phyloP scores from a whole-genome alignment of 2,888 invertebrate species.

The Marasmarcha lunaedactyla region DNA sequence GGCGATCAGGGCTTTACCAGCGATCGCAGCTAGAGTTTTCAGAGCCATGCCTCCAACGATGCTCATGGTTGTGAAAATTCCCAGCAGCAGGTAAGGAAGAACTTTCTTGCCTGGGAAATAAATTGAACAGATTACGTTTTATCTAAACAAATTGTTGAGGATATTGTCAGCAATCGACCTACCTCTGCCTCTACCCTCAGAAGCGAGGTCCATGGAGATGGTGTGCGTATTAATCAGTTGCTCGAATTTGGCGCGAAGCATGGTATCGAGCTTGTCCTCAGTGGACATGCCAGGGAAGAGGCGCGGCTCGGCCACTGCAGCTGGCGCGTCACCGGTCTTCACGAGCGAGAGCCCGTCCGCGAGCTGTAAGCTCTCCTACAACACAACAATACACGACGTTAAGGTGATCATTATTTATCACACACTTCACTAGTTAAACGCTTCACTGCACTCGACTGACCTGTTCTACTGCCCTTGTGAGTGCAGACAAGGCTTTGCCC shows the following conservation, averaged over 20 bases:
- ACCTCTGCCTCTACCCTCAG: slow-evolving; percentile 66
- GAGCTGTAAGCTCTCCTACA: slow-evolving; percentile 71
- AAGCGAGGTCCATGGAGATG: slow-evolving; percentile 71
- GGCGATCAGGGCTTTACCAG: slow-evolving; percentile 78
- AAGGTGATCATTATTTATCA: slow-evolving; percentile 17
- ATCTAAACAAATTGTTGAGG: slow-evolving; percentile 4
- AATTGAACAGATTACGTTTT: slow-evolving; percentile 1
- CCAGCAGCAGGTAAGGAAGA: slow-evolving; percentile 70
- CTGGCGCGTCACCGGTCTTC: slow-evolving; percentile 67
- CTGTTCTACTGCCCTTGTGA: slow-evolving; percentile 72
- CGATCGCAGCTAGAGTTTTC: slow-evolving; percentile 77
- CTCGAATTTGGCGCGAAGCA: slow-evolving; percentile 65
- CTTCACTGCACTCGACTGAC: slow-evolving; percentile 34
- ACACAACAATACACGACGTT: slow-evolving; percentile 28
- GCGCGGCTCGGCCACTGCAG: slow-evolving; percentile 67
- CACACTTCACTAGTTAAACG: slow-evolving; percentile 14
- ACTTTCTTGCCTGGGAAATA: slow-evolving; percentile 61
- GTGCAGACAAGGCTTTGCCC: slow-evolving; percentile 70
- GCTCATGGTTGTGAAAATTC: slow-evolving; percentile 74
- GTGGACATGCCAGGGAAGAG: slow-evolving; percentile 66
- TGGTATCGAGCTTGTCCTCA: slow-evolving; percentile 66
- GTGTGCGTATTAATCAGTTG: slow-evolving; percentile 75
- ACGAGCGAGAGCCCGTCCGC: slow-evolving; percentile 72
- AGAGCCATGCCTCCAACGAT: slow-evolving; percentile 77
- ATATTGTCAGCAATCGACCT: slow-evolving; percentile 14